Percentiles rank a stretch among this genome's conserved stretches.
These are phyloP conservation scores for Heliconius ismenius DNA, from an alignment of 2,888 invertebrate genomes.

Conservation along the genomic window DNA sequence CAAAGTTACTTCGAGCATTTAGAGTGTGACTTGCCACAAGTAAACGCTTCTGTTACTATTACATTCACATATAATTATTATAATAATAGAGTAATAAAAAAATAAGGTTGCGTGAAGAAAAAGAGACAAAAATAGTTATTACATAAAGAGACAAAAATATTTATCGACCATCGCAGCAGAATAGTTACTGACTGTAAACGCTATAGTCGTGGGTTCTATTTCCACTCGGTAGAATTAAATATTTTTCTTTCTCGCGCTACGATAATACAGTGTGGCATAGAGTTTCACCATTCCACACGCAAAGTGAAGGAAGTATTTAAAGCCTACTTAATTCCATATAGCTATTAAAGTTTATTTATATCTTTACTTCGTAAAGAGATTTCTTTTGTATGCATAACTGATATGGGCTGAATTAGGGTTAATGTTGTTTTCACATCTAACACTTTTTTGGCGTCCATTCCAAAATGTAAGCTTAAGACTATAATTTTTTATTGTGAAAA, in stretches of 20 bases:
- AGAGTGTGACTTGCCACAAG: too few species aligned
- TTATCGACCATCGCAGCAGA: too few species aligned
- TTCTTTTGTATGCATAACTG: constrained; percentile 48
- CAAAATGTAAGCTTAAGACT: constrained; percentile 7
- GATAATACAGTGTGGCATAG: not conserved
- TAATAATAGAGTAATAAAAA: too few species aligned
- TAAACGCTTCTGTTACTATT: too few species aligned
- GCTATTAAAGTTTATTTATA: constrained; percentile 14
- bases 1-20: too few species aligned
- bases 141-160: too few species aligned
- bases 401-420: constrained; percentile 47
- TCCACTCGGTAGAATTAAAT: not conserved
- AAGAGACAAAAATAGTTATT: too few species aligned
- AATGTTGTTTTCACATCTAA: constrained; percentile 47
- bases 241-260: not conserved
- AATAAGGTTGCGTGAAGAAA: too few species aligned
- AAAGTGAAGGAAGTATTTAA: too few species aligned
- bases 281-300: not conserved
- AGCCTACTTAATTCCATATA: not conserved
- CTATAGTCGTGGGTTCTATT: not conserved
- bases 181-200: too few species aligned
- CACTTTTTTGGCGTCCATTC: constrained; percentile 34
- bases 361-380: constrained; percentile 35
- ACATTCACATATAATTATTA: too few species aligned
- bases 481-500: not conserved